A percentile compares a stretch with the other conserved stretches of the same genome.
These are phyloP conservation scores for Tachina fera DNA, from an alignment of 2,888 invertebrate species.

Conservation along the genomic window DNA sequence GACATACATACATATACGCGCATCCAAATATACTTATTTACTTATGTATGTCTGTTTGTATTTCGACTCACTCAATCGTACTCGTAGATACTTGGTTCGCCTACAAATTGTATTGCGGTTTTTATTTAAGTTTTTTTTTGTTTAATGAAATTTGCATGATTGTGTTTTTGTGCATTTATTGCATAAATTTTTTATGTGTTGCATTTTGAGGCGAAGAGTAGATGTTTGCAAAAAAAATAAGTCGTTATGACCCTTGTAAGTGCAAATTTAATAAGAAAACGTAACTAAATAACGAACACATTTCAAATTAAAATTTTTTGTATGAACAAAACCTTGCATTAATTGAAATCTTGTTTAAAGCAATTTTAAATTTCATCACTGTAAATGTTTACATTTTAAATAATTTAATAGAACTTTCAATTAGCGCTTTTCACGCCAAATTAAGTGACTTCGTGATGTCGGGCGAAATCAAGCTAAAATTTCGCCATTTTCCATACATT, in stretches of 20 bases:
- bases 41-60: background rate
- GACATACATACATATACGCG: too few species aligned
- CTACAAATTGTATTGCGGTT: conserved; percentile 65
- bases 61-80: conserved; percentile 24
- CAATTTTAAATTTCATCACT: too few species aligned
- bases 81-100: conserved; percentile 40
- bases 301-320: background rate
- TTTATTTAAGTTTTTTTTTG: conserved; percentile 2
- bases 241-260: background rate
- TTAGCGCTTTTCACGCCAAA: too few species aligned
- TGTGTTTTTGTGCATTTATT: conserved; percentile 45
- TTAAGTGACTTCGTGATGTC: too few species aligned
- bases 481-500: too few species aligned
- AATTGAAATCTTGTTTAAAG: too few species aligned
- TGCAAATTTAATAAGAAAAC: background rate
- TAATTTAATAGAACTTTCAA: too few species aligned
- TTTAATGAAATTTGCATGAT: conserved; percentile 56
- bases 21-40: too few species aligned
- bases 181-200: conserved; percentile 62
- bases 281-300: background rate
- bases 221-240: background rate
- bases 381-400: too few species aligned
- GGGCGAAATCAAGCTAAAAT: too few species aligned
- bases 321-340: too few species aligned
- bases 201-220: conserved; percentile 12